phyloP scores from a whole-genome alignment of 2,797 vertebrate genomes.

The Dendrocincla tyrannina region DNA sequence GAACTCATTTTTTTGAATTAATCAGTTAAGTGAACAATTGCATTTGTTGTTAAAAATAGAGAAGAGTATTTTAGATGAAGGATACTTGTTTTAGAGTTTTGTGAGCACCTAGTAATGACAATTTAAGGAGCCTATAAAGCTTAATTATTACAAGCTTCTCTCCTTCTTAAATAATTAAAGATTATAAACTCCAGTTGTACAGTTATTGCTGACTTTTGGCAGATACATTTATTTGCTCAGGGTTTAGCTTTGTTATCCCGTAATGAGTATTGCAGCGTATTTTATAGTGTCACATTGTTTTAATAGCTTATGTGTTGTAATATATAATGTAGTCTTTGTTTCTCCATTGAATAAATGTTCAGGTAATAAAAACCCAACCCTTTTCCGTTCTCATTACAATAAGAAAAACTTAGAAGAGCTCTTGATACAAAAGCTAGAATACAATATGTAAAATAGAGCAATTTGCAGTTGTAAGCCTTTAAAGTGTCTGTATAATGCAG shows the following conservation, averaged over 20 bases:
- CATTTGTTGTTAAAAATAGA: neutral
- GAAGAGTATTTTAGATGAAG: neutral
- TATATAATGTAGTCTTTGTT: conserved; percentile 45
- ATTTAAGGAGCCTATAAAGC: conserved; percentile 17
- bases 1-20: neutral
- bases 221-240: conserved; percentile 33
- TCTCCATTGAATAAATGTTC: conserved; percentile 45
- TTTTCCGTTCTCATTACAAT: conserved; percentile 25
- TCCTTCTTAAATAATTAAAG: conserved; percentile 61
- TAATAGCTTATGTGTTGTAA: conserved; percentile 47
- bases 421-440: conserved; percentile 26
- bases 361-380: conserved; percentile 31
- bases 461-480: conserved; percentile 26
- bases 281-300: conserved; percentile 54
- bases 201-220: conserved; percentile 44
- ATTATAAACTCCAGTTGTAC: conserved; percentile 22
- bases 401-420: conserved; percentile 13
- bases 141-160: conserved; percentile 49
- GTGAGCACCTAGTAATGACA: neutral
- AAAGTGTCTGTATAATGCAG: conserved; percentile 38
- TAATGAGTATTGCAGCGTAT: conserved; percentile 40
- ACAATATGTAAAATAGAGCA: conserved; percentile 21
- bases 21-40: neutral
- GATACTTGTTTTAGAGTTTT: neutral
- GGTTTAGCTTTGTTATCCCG: conserved; percentile 47